Base-by-base conservation (phyloP, 1,140 invertebrate genomes). In the Ips typographus region DNA sequence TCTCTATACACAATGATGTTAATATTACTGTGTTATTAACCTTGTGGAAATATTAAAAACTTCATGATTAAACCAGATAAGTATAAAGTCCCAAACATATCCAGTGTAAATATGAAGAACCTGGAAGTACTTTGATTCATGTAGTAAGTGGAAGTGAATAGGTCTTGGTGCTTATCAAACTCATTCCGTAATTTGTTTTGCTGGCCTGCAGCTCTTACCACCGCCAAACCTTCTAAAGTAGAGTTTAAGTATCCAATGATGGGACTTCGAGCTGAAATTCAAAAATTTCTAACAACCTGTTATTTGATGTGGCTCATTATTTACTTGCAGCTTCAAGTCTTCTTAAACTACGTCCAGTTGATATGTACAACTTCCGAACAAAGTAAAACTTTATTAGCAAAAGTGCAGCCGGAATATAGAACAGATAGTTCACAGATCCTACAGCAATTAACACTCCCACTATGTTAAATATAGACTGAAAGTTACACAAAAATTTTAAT, bases 161-260 rank as follows among this genome's bases (percentile, higher is more conserved):
- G 80, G 78, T 94, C 90, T 80, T 92, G 88, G 62, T 85, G 83
- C 40, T 78, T 79, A 75, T 89, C 86, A 77, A 88, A 88, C 72
- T 88, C 86, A 2, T 72, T 76, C 38, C 43, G 72, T 3, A 78
- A 58, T 64, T 90, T 88, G 71, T 89, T 84, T 78, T 96, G 87
- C 1, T 90, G 89, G 43, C 85, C 84, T 74, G 93, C 95, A 0
- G 95, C 94, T 68, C 95, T 83, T 59, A 98, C 95, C 0, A 95
- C 96, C 1, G 91, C 86, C 51, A 98, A 83, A 4, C 95, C 95
- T 80, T 93, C 91, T 1, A 98, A 81, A 0, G 94, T 91, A 39
- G 94, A 89, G 78, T 91, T 94, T 55, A 98, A 82, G 77, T 98
- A 94, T 5, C 92, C 90, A 82, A 93, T 94, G 8, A 96, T 89